A percentile compares a stretch with the other conserved stretches of the same genome.
These are phyloP conservation scores for Hylaeus anthracinus DNA, from an alignment of 1,140 invertebrate species.

Conservation along the genomic window DNA sequence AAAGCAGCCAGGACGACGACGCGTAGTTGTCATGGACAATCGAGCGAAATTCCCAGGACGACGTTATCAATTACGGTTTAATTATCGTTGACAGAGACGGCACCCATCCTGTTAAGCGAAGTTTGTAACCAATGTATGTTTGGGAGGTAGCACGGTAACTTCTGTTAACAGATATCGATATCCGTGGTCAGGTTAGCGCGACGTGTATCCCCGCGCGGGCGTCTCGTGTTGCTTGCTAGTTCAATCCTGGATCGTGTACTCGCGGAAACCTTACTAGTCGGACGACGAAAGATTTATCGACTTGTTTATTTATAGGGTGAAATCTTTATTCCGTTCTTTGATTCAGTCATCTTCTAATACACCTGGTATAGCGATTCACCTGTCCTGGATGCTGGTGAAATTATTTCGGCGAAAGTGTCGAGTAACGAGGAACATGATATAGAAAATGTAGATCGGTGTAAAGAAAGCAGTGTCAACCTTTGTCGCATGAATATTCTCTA, in stretches of 20 bases:
- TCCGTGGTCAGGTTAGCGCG: too few relatives aligned
- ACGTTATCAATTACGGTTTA: slow-evolving; percentile 38
- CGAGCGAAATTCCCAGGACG: not conserved
- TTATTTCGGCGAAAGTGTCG: too few relatives aligned
- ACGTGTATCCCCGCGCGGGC: not conserved
- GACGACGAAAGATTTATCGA: not conserved
- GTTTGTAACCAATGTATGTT: slow-evolving; percentile 4
- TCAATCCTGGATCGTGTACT: not conserved
- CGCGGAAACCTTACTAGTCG: not conserved
- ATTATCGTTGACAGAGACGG: slow-evolving; percentile 9
- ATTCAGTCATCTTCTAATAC: too few relatives aligned
- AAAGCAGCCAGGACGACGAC: not conserved
- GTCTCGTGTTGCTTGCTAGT: not conserved
- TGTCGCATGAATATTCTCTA: too few relatives aligned
- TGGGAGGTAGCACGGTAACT: not conserved
- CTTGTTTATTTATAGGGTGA: not conserved
- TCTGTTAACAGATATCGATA: not conserved
- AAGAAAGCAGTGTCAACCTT: too few relatives aligned
- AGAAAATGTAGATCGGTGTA: too few relatives aligned
- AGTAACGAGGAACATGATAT: too few relatives aligned
- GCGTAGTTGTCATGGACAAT: not conserved
- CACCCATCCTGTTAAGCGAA: not conserved
- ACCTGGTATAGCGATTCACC: too few relatives aligned
- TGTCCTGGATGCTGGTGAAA: too few relatives aligned
- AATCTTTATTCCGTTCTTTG: too few relatives aligned